Percentiles rank a stretch among this genome's conserved stretches.
Conservation (phyloP, 2,113 vertebrate genomes). For the Eclectus roratus region DNA sequence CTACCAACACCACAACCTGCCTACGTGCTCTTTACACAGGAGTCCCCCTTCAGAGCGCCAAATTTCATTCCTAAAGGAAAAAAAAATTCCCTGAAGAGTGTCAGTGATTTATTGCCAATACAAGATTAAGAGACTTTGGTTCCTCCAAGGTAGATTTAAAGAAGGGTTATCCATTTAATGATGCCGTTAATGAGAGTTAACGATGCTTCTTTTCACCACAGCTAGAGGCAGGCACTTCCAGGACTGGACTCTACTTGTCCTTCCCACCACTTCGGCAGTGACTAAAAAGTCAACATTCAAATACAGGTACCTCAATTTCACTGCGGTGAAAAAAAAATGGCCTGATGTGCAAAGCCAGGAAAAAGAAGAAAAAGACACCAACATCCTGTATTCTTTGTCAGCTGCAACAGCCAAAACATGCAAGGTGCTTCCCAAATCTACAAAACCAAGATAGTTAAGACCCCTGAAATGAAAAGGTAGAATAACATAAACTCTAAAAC, state of each 20-base stretch:
- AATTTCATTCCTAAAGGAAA: neutral
- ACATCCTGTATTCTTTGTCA: neutral
- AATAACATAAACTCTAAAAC: neutral
- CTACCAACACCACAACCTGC: neutral
- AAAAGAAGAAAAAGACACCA: neutral
- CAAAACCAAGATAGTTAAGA: neutral
- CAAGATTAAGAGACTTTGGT: neutral
- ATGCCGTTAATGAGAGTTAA: neutral
- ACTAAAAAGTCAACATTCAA: neutral
- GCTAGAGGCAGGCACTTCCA: neutral
- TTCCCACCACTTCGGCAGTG: neutral
- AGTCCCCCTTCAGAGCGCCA: neutral
- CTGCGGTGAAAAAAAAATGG: neutral
- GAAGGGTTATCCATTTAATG: neutral
- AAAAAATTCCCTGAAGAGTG: neutral
- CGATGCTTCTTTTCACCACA: neutral
- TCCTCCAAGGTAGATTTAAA: conserved; percentile 10
- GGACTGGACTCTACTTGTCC: neutral
- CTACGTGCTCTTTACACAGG: neutral
- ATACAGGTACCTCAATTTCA: neutral
- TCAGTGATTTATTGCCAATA: neutral
- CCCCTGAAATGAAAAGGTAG: neutral
- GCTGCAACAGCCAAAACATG: neutral
- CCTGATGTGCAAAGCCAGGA: neutral
- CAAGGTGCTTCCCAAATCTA: neutral